Evolutionary conservation across 2,888 invertebrate genomes (phyloP), one percentile per base, ranked within the genome.

Genomic region (Nebria brevicollis): DNA sequence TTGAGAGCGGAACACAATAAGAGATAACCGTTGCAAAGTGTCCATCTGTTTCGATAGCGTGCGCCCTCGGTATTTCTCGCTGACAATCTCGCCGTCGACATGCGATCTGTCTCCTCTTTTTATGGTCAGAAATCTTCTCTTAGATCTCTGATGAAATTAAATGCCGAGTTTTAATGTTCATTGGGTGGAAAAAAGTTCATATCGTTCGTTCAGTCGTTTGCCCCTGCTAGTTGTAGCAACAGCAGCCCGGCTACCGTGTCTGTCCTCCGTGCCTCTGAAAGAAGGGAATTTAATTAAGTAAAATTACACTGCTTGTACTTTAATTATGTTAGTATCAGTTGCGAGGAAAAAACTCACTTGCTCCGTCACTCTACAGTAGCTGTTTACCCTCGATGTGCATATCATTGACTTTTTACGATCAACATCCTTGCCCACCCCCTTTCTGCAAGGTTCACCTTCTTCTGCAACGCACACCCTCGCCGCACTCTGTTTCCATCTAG

Each of bases 261-360:
- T 76, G 26, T 70, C 80, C 54, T 80, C 75, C 65, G 13, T 54
- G 20, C 6, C 54, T n/a, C 86, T 85, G 83, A 88, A 88, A 89
- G 89, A 89, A 90, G 90, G 89, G 90, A 90, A 90, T 90, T 90
- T 90, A 90, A 90, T 90, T 90, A 90, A 90, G 90, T 90, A 89
- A 90, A 90, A 90, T 90, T 90, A 90, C 90, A 89, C 88, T 89
- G 90, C 90, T 90, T 90, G 90, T 90, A 89, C 89, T 90, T 90
- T 90, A 90, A 90, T 90, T 90, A 90, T 90, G 90, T 90, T 90
- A 90, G 89, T 90, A 90, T 90, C 89, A 88, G 81, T 81, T 72
- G 77, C 73, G 66, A 81, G 81, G 81, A 81, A 81, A 81, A 77
- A 81, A 81, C 77, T 81, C 75, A 65, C 76, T 73, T 34, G 54